Evolutionary conservation across 1,140 invertebrate species (phyloP).

Genomic region (Daktulosphaira vitifoliae): DNA sequence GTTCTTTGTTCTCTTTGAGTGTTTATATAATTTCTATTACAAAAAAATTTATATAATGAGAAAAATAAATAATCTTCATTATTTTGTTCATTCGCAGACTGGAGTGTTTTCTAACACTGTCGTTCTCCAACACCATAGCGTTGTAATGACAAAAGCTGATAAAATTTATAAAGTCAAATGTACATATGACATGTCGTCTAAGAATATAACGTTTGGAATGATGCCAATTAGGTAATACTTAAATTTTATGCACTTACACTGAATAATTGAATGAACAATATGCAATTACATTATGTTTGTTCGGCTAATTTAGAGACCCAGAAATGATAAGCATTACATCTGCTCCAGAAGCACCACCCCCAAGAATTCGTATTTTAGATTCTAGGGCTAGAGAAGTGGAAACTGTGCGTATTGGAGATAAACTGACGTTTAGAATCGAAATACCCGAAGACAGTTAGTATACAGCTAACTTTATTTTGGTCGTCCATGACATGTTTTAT

Average conservation of each 20-base stretch:
- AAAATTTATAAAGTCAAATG: constrained; percentile 96
- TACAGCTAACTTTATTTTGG: no score
- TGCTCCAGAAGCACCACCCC: constrained; percentile 85
- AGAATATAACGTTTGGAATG: constrained; percentile 95
- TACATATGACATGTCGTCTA: constrained; percentile 91
- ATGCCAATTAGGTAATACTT: constrained; percentile 73
- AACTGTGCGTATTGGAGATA: constrained; percentile 88
- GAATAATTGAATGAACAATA: no score
- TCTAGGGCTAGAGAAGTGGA: constrained; percentile 76
- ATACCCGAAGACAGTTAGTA: constrained; percentile 87
- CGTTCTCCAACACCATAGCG: constrained; percentile 88
- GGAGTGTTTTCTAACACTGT: constrained; percentile 91
- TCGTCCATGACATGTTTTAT: no score
- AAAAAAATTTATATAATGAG: no score
- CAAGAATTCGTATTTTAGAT: constrained; percentile 84
- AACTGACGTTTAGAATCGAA: constrained; percentile 88
- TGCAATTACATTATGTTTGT: no score
- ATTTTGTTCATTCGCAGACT: constrained; percentile 53
- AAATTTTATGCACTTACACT: neutral
- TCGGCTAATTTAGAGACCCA: constrained; percentile 57
- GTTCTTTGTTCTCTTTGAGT: no score
- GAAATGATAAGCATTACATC: constrained; percentile 93
- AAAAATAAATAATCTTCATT: no score
- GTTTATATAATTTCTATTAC: no score
- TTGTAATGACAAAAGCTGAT: constrained; percentile 93